phyloP scores from a whole-genome alignment of 2,888 invertebrate species.

The Drosophila pseudotakahashii region DNA sequence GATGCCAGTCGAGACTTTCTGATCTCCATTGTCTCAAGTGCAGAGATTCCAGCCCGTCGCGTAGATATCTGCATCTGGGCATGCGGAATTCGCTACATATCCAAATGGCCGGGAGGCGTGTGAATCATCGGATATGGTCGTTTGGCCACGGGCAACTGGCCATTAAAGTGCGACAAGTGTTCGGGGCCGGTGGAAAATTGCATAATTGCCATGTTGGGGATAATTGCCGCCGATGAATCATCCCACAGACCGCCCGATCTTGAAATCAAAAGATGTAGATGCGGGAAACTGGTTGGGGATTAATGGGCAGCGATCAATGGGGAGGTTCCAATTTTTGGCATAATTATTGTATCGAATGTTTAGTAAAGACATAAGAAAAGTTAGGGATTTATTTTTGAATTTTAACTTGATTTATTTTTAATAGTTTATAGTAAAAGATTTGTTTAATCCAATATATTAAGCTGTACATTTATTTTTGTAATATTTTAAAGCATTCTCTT shows the following conservation, averaged over 20 bases:
- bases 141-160: conserved; percentile 30
- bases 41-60: conserved; percentile 36
- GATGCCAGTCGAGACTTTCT: conserved; percentile 40
- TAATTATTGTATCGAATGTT: conserved; percentile 8
- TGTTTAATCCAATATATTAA: too few species aligned
- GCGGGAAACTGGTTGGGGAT: conserved; percentile 27
- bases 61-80: conserved; percentile 51
- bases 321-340: conserved; percentile 22
- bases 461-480: neutral
- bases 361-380: conserved; percentile 1
- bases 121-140: conserved; percentile 64
- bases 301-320: conserved; percentile 24
- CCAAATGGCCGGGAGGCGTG: conserved; percentile 51
- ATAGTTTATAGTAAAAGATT: neutral
- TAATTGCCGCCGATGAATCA: conserved; percentile 65
- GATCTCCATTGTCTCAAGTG: conserved; percentile 66
- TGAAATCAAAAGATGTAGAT: conserved; percentile 9
- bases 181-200: conserved; percentile 55
- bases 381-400: neutral
- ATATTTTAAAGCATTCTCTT: too few species aligned
- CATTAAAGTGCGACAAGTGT: conserved; percentile 69
- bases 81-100: conserved; percentile 52
- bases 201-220: conserved; percentile 65
- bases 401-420: neutral
- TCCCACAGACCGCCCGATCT: conserved; percentile 28